phyloP scores from a whole-genome alignment of 2,888 invertebrate species.

The Sylvicola cinctus region DNA sequence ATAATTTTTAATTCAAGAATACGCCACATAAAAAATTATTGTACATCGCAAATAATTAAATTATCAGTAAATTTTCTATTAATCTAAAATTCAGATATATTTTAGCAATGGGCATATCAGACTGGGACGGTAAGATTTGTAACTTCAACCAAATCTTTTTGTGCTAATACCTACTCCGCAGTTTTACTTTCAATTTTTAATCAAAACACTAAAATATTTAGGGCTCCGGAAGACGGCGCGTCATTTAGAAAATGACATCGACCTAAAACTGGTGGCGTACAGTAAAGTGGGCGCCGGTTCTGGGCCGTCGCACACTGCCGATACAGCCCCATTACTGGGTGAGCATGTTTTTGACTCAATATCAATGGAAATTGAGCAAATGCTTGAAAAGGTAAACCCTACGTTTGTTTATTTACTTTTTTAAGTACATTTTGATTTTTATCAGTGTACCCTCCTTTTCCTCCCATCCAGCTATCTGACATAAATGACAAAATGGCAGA shows the following conservation, averaged over 20 bases:
- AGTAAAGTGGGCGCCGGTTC: slow-evolving; percentile 75
- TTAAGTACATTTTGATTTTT: slow-evolving; percentile 6
- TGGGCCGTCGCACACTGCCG: slow-evolving; percentile 29
- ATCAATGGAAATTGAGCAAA: slow-evolving; percentile 77
- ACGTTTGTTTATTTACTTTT: neutral
- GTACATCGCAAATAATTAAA: too few species aligned
- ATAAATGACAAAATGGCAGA: slow-evolving; percentile 75
- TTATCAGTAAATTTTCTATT: too few species aligned
- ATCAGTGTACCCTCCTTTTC: slow-evolving; percentile 4
- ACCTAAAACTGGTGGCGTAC: slow-evolving; percentile 83
- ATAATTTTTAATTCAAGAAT: too few species aligned
- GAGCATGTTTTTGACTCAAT: slow-evolving; percentile 86
- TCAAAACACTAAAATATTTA: too few species aligned
- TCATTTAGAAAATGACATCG: slow-evolving; percentile 88
- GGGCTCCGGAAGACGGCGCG: slow-evolving; percentile 85
- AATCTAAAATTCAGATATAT: too few species aligned
- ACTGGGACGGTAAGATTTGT: slow-evolving; percentile 4
- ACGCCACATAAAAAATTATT: too few species aligned
- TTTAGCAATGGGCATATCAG: slow-evolving; percentile 5
- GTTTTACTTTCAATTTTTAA: neutral
- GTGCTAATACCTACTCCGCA: neutral
- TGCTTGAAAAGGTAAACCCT: slow-evolving; percentile 50
- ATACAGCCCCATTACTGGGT: slow-evolving; percentile 66
- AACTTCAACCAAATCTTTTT: neutral
- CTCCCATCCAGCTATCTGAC: slow-evolving; percentile 34